Evolutionary conservation across 1,140 invertebrate genomes (phyloP), one percentile per base, ranked within the genome.

Genomic region (Globodera rostochiensis): DNA sequence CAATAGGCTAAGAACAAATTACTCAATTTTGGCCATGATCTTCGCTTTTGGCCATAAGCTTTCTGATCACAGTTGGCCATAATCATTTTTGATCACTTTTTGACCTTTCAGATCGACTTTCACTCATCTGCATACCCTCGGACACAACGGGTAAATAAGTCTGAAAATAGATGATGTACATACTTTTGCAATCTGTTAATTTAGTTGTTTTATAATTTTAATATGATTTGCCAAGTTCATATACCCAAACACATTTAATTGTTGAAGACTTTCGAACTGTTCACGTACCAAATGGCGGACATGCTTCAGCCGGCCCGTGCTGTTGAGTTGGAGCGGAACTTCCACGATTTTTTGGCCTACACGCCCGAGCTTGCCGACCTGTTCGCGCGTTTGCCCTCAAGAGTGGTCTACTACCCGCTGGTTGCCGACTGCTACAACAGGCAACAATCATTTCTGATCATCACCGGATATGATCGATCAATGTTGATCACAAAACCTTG

Each of bases 341-440:
- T 84, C 47, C 77, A 84, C 25, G 25, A 71, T 49, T 84, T 84
- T 67, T 49, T 84, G n/a, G 15, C 25, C 36, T 25, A 36, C 15
- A 74, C 53, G 2, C 53, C 78, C 7, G 67, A 79, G 46, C 47
- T 71, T 25, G 80, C 36, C 64, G 69, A 84, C 21, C 47, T 80
- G 64, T 84, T 84, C 50, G 9, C 45, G n/a, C 60, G 66, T 25
- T 75, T 87, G 46, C 86, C 86, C 5, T 53, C 69, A 11, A 57
- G 74, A 21, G 83, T 84, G 6, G 50, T 79, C 13, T 87, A 87
- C 53, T 87, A 86, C 45, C 86, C 86, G 66, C 78, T 87, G 57
- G 83, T 88, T 67, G 85, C 84, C 67, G 77, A 84, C 47, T 87
- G 86, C 57, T 87, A 87, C 78, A 86, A 87, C 79, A 73, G 76